Base-by-base conservation (phyloP, 2,797 vertebrate genomes). In the Pipistrellus nathusii region DNA sequence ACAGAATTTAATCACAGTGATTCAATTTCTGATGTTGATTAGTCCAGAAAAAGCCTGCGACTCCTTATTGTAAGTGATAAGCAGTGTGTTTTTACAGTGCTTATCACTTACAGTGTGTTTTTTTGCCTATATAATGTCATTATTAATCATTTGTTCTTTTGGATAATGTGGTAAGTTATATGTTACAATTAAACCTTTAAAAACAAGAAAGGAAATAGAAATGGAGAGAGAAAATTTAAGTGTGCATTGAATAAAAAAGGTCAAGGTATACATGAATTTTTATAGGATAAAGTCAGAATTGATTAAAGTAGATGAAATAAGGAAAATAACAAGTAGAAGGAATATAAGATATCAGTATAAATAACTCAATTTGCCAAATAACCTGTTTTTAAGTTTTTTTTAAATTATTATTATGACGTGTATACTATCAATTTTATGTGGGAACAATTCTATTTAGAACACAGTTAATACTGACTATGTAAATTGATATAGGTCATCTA, bases 91-190 rank as follows among this genome's bases (percentile, higher is more conserved):
- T 88, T 64, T 38, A n/a, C n/a, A n/a, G n/a, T n/a, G n/a, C n/a
- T n/a, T n/a, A n/a, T n/a, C n/a, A n/a, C n/a, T n/a, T 32, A 51
- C 8, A 32, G 53, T 25, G 23, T 25, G 20, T 46, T 84, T 88
- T 64, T 38, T 75, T 80, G 25, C 41, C 7, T 48, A 9, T 62
- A 44, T 41, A 14, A 38, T 62, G 1, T 68, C 91, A 30, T 23
- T 73, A 25, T 78, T 82, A 84, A 64, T 23, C 32, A 90, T 77
- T 53, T 69, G 9, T 62, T 85, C 73, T 84, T 92, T 80, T 81
- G 44, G 30, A 35, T 38, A 83, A 92, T 51, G 46, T 35, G 75
- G 3, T 71, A 44, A 62, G 9, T 35, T 85, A 55, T 76, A 68
- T 80, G 18, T 80, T 86, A 53, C 7, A 55, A 46, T 77, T 55